Evolutionary conservation across 2,113 vertebrate genomes (phyloP).

Genomic region (Brachypteracias leptosomus): DNA sequence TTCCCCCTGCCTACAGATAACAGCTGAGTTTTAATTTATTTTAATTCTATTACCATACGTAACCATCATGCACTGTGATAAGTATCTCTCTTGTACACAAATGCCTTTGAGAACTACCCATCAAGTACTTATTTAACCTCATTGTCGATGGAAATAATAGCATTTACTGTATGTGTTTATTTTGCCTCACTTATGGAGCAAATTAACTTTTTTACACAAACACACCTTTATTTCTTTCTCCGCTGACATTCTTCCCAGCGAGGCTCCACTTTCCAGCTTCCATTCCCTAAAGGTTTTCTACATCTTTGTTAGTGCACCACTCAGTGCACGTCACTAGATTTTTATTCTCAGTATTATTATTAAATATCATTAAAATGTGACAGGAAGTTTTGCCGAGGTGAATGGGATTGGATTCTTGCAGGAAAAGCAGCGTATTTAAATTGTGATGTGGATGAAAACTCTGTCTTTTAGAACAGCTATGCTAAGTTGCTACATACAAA

Average conservation of each 20-base stretch:
- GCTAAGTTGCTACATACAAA: background rate
- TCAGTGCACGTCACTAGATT: background rate
- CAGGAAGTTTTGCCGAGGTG: background rate
- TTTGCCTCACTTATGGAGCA: conserved; percentile 18
- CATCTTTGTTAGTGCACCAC: background rate
- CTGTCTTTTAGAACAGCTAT: background rate
- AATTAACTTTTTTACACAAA: conserved; percentile 42
- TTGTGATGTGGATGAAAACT: background rate
- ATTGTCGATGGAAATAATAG: conserved; percentile 25
- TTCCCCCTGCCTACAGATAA: conserved; percentile 12
- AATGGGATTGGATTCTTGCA: background rate
- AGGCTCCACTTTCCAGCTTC: background rate
- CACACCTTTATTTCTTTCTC: background rate
- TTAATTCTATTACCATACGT: conserved; percentile 53
- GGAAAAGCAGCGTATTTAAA: background rate
- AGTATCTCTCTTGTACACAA: conserved; percentile 50
- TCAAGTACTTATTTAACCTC: conserved; percentile 37
- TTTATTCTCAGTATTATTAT: background rate
- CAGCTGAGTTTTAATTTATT: conserved; percentile 58
- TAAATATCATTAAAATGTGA: background rate
- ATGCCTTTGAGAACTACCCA: conserved; percentile 31
- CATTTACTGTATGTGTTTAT: conserved; percentile 31
- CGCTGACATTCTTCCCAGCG: background rate
- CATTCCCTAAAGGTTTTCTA: background rate
- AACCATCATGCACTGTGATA: conserved; percentile 44